Evolutionary conservation across 2,113 vertebrate species (phyloP).

Genomic region (Cichladusa arquata): DNA sequence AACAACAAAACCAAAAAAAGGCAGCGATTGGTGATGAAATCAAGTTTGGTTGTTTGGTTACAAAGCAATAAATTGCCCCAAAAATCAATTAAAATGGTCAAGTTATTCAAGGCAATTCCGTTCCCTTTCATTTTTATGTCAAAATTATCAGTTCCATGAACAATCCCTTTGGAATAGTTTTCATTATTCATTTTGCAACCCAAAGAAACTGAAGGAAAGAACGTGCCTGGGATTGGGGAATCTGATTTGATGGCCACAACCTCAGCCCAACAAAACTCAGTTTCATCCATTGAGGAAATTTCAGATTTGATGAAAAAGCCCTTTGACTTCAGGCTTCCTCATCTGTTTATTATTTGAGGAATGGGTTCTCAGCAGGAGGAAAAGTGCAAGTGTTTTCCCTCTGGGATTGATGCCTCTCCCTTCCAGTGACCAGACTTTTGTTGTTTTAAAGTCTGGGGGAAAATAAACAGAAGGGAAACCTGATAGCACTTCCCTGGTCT

Average conservation of each 20-base stretch:
- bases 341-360: conserved; percentile 8
- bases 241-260: background rate
- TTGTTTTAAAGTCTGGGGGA: background rate
- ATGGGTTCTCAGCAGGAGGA: background rate
- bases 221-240: background rate
- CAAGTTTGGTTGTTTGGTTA: background rate
- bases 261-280: background rate
- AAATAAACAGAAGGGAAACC: conserved; percentile 29
- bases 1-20: background rate
- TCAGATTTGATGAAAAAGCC: background rate
- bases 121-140: background rate
- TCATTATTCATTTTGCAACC: background rate
- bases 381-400: background rate
- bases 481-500: background rate
- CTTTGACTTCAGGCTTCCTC: background rate
- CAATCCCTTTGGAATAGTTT: background rate
- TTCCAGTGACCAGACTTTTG: background rate
- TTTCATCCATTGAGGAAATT: background rate
- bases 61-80: background rate
- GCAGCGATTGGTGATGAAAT: background rate
- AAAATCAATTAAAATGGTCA: background rate
- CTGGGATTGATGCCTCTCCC: background rate
- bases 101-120: background rate
- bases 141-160: fast-evolving
- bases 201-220: background rate